Percentiles rank a stretch among this genome's conserved stretches.
Evolutionary conservation across 2,888 invertebrate genomes (phyloP).

Genomic region (Amblyjoppa proteus): DNA sequence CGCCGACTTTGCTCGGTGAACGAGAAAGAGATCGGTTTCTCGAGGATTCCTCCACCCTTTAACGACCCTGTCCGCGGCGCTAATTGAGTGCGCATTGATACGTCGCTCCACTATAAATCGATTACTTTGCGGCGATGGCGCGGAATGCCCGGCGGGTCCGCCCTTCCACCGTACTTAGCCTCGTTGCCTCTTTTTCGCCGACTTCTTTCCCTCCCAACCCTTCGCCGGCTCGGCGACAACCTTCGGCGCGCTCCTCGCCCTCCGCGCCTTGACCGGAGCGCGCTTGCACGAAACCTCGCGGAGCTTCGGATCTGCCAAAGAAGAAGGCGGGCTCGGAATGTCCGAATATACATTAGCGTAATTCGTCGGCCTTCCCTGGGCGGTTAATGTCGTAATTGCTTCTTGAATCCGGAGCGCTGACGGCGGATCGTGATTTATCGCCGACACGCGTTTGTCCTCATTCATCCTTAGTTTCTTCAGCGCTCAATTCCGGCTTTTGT

Average conservation of each 20-base stretch:
- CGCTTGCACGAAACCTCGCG: background rate
- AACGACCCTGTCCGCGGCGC: constrained; percentile 72
- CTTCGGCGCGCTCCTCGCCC: background rate
- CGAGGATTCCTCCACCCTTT: constrained; percentile 52
- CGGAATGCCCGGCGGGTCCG: constrained; percentile 67
- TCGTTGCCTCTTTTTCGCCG: constrained; percentile 11
- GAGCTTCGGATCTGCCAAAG: background rate
- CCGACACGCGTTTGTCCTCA: background rate
- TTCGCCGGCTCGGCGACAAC: background rate
- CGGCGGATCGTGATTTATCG: constrained; percentile 32
- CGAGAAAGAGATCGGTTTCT: background rate
- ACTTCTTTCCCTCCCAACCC: constrained; percentile 1
- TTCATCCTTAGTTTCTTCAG: background rate
- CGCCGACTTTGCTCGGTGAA: constrained; percentile 11
- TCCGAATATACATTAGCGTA: constrained; percentile 76
- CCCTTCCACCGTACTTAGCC: constrained; percentile 9
- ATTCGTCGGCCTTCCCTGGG: constrained; percentile 67
- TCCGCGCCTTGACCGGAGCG: background rate
- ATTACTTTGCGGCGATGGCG: constrained; percentile 73
- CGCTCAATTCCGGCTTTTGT: constrained; percentile 8
- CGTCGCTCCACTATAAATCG: constrained; percentile 73
- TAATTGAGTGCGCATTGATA: constrained; percentile 78
- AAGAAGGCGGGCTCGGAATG: constrained; percentile 65
- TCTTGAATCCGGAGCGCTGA: constrained; percentile 70
- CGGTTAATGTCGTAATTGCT: constrained; percentile 78